A percentile compares a stretch with the other conserved stretches of the same genome.
Evolutionary conservation across 2,113 vertebrate species (phyloP).

Genomic region (Mandrillus leucophaeus): DNA sequence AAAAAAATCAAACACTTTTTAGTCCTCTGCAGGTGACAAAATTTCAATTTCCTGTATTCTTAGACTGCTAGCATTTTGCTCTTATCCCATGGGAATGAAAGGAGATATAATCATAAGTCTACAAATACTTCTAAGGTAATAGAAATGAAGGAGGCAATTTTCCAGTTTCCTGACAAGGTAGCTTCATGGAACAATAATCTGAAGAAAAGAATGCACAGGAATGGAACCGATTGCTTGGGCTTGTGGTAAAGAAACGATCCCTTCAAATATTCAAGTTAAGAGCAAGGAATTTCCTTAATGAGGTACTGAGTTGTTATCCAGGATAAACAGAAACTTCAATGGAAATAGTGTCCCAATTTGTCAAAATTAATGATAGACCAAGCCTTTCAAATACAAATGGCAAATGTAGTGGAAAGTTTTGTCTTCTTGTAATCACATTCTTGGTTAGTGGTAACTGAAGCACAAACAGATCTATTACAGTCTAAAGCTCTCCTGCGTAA

Average conservation of each 20-base stretch:
- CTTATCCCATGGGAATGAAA: conserved; percentile 48
- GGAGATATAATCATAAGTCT: conserved; percentile 66
- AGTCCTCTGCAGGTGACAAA: conserved; percentile 71
- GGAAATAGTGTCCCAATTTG: conserved; percentile 46
- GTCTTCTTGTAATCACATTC: conserved; percentile 25
- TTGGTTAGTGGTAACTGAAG: conserved; percentile 18
- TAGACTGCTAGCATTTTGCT: conserved; percentile 49
- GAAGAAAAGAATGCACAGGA: conserved; percentile 46
- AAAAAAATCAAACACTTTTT: conserved; percentile 22
- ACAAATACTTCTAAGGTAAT: conserved; percentile 62
- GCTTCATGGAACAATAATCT: conserved; percentile 72
- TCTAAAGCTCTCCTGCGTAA: background rate
- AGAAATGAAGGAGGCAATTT: conserved; percentile 71
- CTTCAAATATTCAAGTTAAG: conserved; percentile 38
- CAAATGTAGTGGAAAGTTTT: background rate
- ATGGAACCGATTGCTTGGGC: conserved; percentile 56
- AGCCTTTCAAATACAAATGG: conserved; percentile 17
- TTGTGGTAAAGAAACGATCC: conserved; percentile 35
- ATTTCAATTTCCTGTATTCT: conserved; percentile 61
- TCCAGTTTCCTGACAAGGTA: conserved; percentile 72
- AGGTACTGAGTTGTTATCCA: conserved; percentile 29
- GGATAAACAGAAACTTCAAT: conserved; percentile 58
- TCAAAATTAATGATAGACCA: conserved; percentile 61
- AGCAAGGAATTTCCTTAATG: conserved; percentile 56
- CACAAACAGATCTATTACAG: background rate